Evolutionary conservation across 2,113 vertebrate genomes (phyloP).

Genomic region (Dasyprocta punctata): DNA sequence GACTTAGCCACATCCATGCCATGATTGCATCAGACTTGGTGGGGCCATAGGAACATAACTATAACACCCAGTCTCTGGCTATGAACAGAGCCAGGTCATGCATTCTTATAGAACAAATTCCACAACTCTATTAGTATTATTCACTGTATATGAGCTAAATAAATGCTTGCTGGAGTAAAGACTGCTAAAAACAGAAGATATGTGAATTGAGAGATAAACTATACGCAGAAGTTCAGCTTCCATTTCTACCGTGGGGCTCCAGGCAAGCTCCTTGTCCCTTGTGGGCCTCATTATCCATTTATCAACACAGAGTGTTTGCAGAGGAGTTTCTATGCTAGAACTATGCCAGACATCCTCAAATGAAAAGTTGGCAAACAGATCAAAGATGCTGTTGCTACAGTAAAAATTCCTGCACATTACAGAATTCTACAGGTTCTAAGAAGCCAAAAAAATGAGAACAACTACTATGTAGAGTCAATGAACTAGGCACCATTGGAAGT

Average conservation of each 20-base stretch:
- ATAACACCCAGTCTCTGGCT: background rate
- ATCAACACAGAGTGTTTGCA: constrained; percentile 49
- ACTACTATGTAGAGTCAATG: background rate
- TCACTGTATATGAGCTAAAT: background rate
- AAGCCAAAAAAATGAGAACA: background rate
- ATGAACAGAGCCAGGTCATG: background rate
- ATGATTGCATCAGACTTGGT: no score
- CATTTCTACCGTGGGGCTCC: background rate
- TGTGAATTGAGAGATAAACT: background rate
- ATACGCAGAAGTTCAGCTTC: background rate
- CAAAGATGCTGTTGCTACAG: constrained; percentile 28
- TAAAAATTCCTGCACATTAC: background rate
- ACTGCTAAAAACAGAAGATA: background rate
- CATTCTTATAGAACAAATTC: background rate
- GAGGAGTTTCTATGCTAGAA: background rate
- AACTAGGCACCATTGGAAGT: background rate
- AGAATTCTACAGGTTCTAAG: background rate
- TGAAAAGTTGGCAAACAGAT: constrained; percentile 38
- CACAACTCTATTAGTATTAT: background rate
- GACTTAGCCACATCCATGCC: no score
- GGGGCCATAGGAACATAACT: no score
- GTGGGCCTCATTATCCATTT: background rate
- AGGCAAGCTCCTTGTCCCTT: background rate
- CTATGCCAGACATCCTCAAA: background rate
- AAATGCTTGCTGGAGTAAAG: background rate